Base-by-base conservation (phyloP, 1,140 invertebrate genomes). In the Drosophila sucinea region DNA sequence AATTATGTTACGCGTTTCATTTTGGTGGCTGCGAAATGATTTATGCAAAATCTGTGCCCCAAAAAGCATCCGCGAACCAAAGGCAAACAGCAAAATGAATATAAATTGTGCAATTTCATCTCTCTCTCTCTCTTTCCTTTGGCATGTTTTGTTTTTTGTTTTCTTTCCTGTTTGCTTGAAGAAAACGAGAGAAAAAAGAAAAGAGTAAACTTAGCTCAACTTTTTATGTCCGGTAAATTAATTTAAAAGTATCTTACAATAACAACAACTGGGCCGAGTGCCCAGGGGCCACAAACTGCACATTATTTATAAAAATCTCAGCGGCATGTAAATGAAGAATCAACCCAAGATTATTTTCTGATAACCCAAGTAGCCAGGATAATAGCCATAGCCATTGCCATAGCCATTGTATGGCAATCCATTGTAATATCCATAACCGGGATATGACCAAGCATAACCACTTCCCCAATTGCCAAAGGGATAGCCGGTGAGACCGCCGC, bases 31-130 rank as follows among this genome's bases (percentile, higher is more conserved):
- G 76, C 58, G 79, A 89, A 86, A 86, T 86, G 83, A 86, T 86
- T 86, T 86, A 86, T 86, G 83, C 84, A 89, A 86, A 86, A 86
- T 86, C 83, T 86, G 83, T 89, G 84, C 75, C 63, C 74, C 60
- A 62, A 75, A 73, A 62, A 44, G 38, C 64, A 51, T 27, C 23
- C 61, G 17, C 30, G 27, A 63, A 44, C 33, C 41, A 33, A 56
- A 56, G 60, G 41, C 57, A 47, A 67, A 72, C 63, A 60, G 64
- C 65, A 76, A 87, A 83, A 86, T 86, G 79, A 86, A 86, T 89
- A 86, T 89, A 86, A 86, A 86, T 86, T 79, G 79, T 86, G 84
- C 76, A 83, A 87, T 87, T 86, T 86, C 83, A 87, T 87, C 76
- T 70, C 79, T 10, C 76, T 70, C 17, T 17, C 17, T 17, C 17